A percentile compares a stretch with the other conserved stretches of the same genome.
Conservation (phyloP, 2,888 invertebrate genomes). For the Odontothrips loti region DNA sequence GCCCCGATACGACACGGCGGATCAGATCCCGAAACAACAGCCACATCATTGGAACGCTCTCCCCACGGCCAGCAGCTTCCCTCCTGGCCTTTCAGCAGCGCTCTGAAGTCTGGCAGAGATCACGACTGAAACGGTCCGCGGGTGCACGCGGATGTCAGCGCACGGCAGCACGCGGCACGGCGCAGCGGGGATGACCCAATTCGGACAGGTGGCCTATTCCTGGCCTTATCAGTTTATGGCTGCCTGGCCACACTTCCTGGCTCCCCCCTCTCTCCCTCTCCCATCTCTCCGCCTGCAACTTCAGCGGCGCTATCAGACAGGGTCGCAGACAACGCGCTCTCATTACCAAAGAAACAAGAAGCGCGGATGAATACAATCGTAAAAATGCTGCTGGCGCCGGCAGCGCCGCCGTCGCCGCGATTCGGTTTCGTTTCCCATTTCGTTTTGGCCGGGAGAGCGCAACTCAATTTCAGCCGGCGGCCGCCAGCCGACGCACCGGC, state of each 20-base stretch:
- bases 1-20: too few relatives aligned
- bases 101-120: too few relatives aligned
- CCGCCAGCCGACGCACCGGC: background rate
- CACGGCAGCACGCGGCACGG: too few relatives aligned
- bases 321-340: background rate
- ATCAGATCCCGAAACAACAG: too few relatives aligned
- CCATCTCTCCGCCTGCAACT: background rate
- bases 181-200: background rate
- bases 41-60: too few relatives aligned
- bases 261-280: constrained; percentile 33
- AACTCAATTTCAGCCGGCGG: background rate
- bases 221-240: constrained; percentile 38
- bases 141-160: too few relatives aligned
- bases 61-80: too few relatives aligned
- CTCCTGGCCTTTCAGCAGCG: too few relatives aligned
- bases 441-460: background rate
- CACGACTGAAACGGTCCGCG: too few relatives aligned
- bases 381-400: too few relatives aligned
- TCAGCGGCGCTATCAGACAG: constrained; percentile 1
- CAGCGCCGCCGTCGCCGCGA: background rate
- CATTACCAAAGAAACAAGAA: background rate
- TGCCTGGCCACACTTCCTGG: constrained; percentile 40
- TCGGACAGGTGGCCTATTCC: constrained; percentile 20
- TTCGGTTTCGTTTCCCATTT: background rate
- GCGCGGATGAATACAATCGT: too few relatives aligned